Evolutionary conservation across 2,797 vertebrate genomes (phyloP), one percentile per base, ranked within the genome.

Genomic region (Gymnothorax reevesii): DNA sequence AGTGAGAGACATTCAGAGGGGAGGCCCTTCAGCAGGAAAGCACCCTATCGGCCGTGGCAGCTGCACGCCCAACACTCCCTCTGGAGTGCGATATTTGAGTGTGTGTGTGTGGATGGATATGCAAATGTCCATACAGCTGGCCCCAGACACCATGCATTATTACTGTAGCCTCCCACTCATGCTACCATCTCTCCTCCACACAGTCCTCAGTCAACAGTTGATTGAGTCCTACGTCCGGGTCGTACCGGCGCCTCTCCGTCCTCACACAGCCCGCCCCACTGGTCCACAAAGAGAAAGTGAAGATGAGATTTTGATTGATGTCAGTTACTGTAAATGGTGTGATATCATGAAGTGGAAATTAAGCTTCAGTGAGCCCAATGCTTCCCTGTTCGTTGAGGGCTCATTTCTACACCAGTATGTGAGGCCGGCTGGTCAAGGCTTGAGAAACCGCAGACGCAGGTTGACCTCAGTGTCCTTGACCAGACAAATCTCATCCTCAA

Each of bases 41-140:
- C 25, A 27, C 49, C 52, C 73, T 86, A 86, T 87, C 88, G 59
- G 84, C 77, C 9, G 49, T 55, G 27, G 33, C 5, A 66, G 22
- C 64, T 22, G 22, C 64, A 66, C 64, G 20, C 33, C 33, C 33
- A 1, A 42, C 33, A 42, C 33, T 42, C 33, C 33, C 33, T 42
- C 33, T 42, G 33, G 33, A 2, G 33, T 42, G 33, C 5, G 64
- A 7, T 69, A 12, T 69, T 3, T 62, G 59, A 13, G 59, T 60
- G 60, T 62, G 60, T 62, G 60, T 62, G 57, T 59, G 9, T 59
- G 57, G 15, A 15, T 62, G 60, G 3, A 17, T 62, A 17, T 62
- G 4, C 60, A 15, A 5, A n/a, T 22, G 20, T n/a, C 7, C 4
- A 6, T 64, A 20, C 8, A 22, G n/a, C 7, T 4, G 4, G 20